Base-by-base conservation (phyloP, 2,113 vertebrate genomes). In the Odocoileus virginianus region DNA sequence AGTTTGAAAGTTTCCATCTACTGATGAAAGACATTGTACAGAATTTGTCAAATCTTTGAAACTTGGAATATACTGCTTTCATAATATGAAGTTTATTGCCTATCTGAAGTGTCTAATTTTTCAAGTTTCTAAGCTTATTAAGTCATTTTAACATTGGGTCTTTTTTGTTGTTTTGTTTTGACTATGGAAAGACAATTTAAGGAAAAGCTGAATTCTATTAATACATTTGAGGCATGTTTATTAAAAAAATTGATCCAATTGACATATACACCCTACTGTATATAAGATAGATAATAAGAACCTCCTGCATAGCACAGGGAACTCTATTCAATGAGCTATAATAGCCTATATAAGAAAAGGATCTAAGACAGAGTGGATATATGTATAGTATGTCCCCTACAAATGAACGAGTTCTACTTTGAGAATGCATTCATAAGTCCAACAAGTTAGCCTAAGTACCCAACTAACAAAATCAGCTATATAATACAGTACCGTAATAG, bases 31-130 rank as follows among this genome's bases (percentile, higher is more conserved):
- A 98, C n/a, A 91, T n/a, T 79, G 89, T 97, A 97, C 93, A 98
- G 82, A 98, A 98, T 89, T 88, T 98, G 96, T 98, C 91, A 97
- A 17, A 90, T 90, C 85, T 98, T 98, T 98, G 95, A 98, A 98
- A 98, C 97, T 98, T 98, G 98, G 98, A 98, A 98, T 99, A 99
- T 98, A 83, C 98, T 98, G 98, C 98, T 99, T 99, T 99, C 98
- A 97, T 98, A 98, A 98, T 98, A 97, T 58, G 74, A 98, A 97
- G 95, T 96, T 98, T 98, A 98, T 95, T 98, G 98, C 97, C 93
- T 98, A 98, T 98, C 97, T 98, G 98, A 99, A 99, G 98, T 98
- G 97, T 98, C 97, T 98, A 98, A 98, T 99, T 99, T 99, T 99
- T 98, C 98, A 99, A 98, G 97, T 99, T 99, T 99, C 98, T 99